Evolutionary conservation across 1,140 invertebrate genomes (phyloP).

Genomic region (Bombus balteatus): DNA sequence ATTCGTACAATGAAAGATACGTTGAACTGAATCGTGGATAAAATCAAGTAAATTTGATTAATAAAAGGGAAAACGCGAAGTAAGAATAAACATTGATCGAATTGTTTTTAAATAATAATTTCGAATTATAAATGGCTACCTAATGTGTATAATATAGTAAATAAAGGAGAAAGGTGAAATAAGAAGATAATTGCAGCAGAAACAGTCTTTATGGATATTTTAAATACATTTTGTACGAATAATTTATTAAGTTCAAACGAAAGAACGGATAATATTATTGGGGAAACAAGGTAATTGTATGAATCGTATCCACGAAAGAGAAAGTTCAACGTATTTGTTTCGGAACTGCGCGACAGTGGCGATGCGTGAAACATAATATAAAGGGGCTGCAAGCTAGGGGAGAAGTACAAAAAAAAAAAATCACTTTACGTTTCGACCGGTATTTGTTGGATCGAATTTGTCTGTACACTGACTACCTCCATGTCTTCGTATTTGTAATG

Average conservation of each 20-base stretch:
- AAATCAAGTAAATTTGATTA: background rate
- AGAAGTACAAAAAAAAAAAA: conserved; percentile 9
- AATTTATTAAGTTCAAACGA: background rate
- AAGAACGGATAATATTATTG: background rate
- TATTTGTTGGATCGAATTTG: conserved; percentile 12
- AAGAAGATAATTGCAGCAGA: background rate
- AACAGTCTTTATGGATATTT: background rate
- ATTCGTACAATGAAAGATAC: conserved; percentile 17
- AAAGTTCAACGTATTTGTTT: conserved; percentile 38
- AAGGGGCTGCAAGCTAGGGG: conserved; percentile 2
- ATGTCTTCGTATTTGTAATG: too few relatives aligned
- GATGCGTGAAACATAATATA: conserved; percentile 29
- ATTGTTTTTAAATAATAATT: background rate
- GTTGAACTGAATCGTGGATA: conserved; percentile 27
- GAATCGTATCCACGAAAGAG: conserved; percentile 18
- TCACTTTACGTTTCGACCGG: background rate
- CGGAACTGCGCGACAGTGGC: background rate
- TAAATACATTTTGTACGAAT: background rate
- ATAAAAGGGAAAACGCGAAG: background rate
- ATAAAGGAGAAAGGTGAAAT: background rate
- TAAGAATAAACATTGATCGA: background rate
- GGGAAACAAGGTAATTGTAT: background rate
- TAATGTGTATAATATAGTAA: background rate
- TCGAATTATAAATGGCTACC: background rate
- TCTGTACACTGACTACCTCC: too few relatives aligned